Conservation (phyloP, 1,140 invertebrate genomes). For the Hycleus cichorii region DNA sequence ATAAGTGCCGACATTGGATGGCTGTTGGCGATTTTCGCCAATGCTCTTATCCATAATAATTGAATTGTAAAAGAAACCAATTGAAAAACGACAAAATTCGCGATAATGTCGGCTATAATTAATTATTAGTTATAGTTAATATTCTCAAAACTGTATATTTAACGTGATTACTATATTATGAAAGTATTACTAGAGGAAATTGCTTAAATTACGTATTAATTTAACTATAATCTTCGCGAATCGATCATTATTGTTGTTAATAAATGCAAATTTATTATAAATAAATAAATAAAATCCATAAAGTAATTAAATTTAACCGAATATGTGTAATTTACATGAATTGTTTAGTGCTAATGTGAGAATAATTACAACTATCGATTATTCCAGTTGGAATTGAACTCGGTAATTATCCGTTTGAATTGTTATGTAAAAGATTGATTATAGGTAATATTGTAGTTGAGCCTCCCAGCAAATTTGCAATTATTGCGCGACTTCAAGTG, state of each 20-base stretch:
- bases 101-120: slow-evolving; percentile 20
- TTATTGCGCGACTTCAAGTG: neutral
- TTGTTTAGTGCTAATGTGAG: slow-evolving; percentile 22
- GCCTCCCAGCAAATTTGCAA: neutral
- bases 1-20: slow-evolving; percentile 18
- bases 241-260: neutral
- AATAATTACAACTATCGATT: slow-evolving; percentile 11
- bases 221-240: neutral
- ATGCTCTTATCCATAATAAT: slow-evolving; percentile 12
- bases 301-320: neutral
- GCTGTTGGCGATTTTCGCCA: slow-evolving; percentile 12
- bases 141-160: too few relatives aligned
- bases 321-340: slow-evolving; percentile 8
- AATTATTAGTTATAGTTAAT: slow-evolving; percentile 10
- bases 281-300: neutral
- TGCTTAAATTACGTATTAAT: neutral
- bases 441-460: neutral
- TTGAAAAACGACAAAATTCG: slow-evolving; percentile 12
- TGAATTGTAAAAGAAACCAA: slow-evolving; percentile 7
- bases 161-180: too few relatives aligned
- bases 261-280: neutral
- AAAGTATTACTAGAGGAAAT: neutral
- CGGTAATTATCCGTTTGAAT: neutral
- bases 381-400: neutral
- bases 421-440: neutral